Conservation (phyloP, 2,113 vertebrate species). For the Sardina pilchardus region DNA sequence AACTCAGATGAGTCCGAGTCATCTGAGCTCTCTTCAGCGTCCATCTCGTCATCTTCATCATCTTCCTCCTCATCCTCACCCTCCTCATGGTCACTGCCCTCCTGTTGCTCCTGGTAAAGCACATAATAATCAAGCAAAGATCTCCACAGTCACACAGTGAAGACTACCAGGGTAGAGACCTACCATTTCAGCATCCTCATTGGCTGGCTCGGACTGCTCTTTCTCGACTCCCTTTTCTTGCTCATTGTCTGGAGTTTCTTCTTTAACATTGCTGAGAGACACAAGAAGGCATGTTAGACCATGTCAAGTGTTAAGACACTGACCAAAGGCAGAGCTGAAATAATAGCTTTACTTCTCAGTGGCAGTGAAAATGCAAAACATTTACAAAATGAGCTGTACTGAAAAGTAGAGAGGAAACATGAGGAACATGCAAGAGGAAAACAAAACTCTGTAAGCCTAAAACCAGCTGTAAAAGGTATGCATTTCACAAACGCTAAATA, state of each 20-base stretch:
- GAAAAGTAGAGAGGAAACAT: background rate
- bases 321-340: background rate
- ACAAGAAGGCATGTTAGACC: background rate
- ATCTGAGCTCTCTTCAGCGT: constrained; percentile 91
- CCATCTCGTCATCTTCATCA: constrained; percentile 91
- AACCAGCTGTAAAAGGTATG: background rate
- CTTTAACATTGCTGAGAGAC: constrained; percentile 77
- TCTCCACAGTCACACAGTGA: background rate
- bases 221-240: constrained; percentile 85
- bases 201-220: constrained; percentile 72
- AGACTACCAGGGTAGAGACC: background rate
- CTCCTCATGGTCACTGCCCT: constrained; percentile 88
- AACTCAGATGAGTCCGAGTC: constrained; percentile 93
- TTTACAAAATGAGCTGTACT: constrained; percentile 1
- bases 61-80: constrained; percentile 88
- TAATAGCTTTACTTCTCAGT: background rate
- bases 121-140: background rate
- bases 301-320: background rate
- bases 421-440: constrained; percentile 8
- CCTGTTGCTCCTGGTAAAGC: constrained; percentile 75
- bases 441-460: background rate
- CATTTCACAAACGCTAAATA: background rate
- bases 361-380: constrained; percentile 15
- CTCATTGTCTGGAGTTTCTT: constrained; percentile 84
- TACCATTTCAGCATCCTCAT: constrained; percentile 82